phyloP scores from a whole-genome alignment of 2,888 invertebrate genomes.

The Ornithoptera alexandrae region DNA sequence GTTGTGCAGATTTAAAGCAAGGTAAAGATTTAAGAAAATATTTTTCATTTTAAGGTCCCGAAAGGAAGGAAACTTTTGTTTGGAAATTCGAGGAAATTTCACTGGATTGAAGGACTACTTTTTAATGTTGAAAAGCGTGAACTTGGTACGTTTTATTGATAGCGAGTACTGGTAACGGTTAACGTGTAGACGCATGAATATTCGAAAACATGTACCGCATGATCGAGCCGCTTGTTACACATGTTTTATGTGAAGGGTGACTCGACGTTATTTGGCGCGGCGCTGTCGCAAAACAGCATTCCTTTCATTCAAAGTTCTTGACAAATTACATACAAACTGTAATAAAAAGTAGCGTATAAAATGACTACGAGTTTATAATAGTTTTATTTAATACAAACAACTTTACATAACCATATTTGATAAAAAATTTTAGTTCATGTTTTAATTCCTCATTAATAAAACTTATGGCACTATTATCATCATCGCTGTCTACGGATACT shows the following conservation, averaged over 20 bases:
- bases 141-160: not conserved
- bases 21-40: constrained; percentile 73
- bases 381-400: constrained; percentile 29
- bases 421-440: constrained; percentile 68
- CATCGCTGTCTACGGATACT: constrained; percentile 76
- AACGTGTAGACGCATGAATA: constrained; percentile 31
- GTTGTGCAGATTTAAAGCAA: constrained; percentile 77
- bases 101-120: not conserved
- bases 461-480: constrained; percentile 60
- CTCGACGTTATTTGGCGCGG: constrained; percentile 44
- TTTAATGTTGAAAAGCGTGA: not conserved
- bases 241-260: constrained; percentile 50
- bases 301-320: constrained; percentile 40
- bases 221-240: constrained; percentile 46
- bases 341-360: constrained; percentile 26
- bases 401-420: constrained; percentile 56
- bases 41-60: constrained; percentile 65
- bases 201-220: constrained; percentile 40
- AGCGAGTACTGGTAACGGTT: constrained; percentile 30
- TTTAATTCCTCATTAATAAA: constrained; percentile 60
- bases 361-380: constrained; percentile 32
- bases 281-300: constrained; percentile 40
- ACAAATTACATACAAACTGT: constrained; percentile 36
- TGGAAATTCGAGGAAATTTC: not conserved
- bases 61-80: constrained; percentile 48